Evolutionary conservation across 2,797 vertebrate genomes (phyloP).

Genomic region (Triplophysa bombifrons): DNA sequence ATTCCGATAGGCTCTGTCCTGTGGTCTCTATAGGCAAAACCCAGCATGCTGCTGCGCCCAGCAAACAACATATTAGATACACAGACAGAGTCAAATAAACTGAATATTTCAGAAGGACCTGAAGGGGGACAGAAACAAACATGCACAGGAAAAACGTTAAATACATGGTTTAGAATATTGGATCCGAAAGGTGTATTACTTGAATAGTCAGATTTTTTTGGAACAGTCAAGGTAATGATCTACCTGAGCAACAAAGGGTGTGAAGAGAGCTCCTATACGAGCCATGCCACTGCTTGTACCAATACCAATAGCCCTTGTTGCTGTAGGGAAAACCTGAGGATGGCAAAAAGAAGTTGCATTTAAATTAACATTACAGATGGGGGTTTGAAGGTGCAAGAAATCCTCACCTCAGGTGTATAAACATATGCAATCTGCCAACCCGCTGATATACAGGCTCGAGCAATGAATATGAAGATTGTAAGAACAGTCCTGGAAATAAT

Average conservation of each 20-base stretch:
- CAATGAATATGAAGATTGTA: constrained; percentile 87
- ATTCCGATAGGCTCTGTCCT: constrained; percentile 84
- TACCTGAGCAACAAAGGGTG: constrained; percentile 93
- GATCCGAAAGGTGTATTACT: too few species aligned
- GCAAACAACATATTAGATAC: constrained; percentile 82
- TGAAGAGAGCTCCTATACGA: constrained; percentile 85
- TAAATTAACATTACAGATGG: too few species aligned
- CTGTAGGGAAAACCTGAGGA: constrained; percentile 88
- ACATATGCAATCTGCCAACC: constrained; percentile 89
- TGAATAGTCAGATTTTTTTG: too few species aligned
- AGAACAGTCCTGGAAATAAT: constrained; percentile 70
- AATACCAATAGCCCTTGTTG: constrained; percentile 85
- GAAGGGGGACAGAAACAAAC: constrained; percentile 42
- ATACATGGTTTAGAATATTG: too few species aligned
- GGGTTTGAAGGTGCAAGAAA: neutral
- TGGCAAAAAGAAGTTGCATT: neutral
- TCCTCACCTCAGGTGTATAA: constrained; percentile 88
- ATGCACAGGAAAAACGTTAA: neutral
- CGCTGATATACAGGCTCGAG: constrained; percentile 88
- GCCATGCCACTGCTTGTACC: constrained; percentile 85
- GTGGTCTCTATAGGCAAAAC: constrained; percentile 87
- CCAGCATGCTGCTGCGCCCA: constrained; percentile 82
- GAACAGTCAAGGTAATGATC: neutral
- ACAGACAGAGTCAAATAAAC: constrained; percentile 81
- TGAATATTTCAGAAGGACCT: constrained; percentile 88